Evolutionary conservation across 2,888 invertebrate species (phyloP).

Genomic region (Polydrusus cervinus): DNA sequence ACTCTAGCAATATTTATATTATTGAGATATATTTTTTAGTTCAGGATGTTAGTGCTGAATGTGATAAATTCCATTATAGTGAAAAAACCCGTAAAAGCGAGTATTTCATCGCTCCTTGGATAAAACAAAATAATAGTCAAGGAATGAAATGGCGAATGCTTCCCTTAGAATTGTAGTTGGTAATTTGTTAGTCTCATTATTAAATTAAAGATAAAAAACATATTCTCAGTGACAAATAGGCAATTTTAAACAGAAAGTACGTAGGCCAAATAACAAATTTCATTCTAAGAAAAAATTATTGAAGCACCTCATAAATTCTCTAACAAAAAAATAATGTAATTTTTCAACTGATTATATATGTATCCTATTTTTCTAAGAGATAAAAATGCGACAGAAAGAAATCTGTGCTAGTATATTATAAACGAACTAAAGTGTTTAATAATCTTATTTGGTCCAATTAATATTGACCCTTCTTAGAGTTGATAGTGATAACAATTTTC

Average conservation of each 20-base stretch:
- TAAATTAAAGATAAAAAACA: not conserved
- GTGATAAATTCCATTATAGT: too few species aligned
- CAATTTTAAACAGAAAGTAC: not conserved
- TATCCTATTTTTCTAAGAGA: not conserved
- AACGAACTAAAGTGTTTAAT: constrained; percentile 1
- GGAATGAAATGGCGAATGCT: too few species aligned
- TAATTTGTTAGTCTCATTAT: not conserved
- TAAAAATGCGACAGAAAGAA: not conserved
- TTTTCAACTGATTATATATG: not conserved
- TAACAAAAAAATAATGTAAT: not conserved
- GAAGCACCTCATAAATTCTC: not conserved
- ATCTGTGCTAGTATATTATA: not conserved
- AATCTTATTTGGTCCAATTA: constrained; percentile 58
- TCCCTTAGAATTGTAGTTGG: too few species aligned
- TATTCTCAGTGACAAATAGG: not conserved
- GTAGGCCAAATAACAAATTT: constrained; percentile 4
- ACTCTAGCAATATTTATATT: too few species aligned
- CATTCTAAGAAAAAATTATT: not conserved
- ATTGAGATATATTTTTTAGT: too few species aligned
- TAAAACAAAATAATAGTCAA: too few species aligned
- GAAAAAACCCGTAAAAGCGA: too few species aligned
- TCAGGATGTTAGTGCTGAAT: too few species aligned
- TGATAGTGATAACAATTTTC: constrained; percentile 24
- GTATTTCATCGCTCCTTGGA: too few species aligned
- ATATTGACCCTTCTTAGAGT: constrained; percentile 56